Evolutionary conservation across 1,140 invertebrate species (phyloP).

Genomic region (Elysia chlorotica): DNA sequence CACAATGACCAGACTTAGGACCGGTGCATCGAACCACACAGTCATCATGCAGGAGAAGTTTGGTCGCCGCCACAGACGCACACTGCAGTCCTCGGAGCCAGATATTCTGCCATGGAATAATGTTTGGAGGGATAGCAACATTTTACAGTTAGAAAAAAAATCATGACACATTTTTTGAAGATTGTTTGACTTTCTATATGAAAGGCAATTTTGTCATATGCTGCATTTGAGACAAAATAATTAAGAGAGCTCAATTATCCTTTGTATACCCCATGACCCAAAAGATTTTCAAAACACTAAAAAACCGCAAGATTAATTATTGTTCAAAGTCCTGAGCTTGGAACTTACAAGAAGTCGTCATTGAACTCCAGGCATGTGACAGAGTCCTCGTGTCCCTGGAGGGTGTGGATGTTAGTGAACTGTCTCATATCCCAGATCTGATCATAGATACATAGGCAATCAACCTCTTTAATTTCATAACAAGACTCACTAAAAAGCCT

Average conservation of each 20-base stretch:
- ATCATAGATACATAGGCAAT: too few relatives aligned
- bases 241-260: too few relatives aligned
- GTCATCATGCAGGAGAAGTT: slow-evolving; percentile 33
- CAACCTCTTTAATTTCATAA: too few relatives aligned
- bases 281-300: background rate
- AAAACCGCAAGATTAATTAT: background rate
- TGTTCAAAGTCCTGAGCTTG: background rate
- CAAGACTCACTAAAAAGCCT: too few relatives aligned
- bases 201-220: background rate
- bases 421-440: slow-evolving; percentile 50
- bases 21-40: background rate
- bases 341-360: slow-evolving; percentile 42
- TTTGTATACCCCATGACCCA: background rate
- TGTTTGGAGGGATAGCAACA: background rate
- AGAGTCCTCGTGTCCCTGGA: slow-evolving; percentile 43
- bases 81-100: slow-evolving; percentile 29
- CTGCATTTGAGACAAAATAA: too few relatives aligned
- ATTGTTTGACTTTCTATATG: background rate
- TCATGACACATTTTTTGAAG: background rate
- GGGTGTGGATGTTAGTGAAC: slow-evolving; percentile 36
- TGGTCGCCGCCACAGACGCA: slow-evolving; percentile 43
- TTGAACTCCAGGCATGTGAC: slow-evolving; percentile 44
- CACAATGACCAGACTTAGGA: background rate
- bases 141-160: background rate
- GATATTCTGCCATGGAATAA: slow-evolving; percentile 14